phyloP scores from a whole-genome alignment of 2,888 invertebrate species.

The Subacronicta megacephala region DNA sequence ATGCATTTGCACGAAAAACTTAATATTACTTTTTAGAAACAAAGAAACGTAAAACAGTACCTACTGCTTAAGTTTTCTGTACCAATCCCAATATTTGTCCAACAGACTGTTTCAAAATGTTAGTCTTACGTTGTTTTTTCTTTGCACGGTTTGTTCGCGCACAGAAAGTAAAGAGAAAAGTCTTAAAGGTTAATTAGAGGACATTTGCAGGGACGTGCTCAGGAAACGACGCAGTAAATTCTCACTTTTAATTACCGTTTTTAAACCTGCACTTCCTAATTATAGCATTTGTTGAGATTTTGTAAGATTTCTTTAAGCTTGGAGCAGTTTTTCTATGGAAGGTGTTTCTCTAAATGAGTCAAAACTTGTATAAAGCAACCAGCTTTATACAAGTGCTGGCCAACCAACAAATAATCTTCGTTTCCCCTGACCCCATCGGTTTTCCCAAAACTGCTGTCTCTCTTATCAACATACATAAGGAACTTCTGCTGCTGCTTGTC shows the following conservation, averaged over 20 bases:
- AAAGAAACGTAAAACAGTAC: neutral
- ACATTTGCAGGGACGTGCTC: slow-evolving; percentile 21
- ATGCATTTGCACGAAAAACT: too few species aligned
- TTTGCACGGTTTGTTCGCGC: neutral
- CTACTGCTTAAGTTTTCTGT: neutral
- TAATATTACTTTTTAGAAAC: neutral
- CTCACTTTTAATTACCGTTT: slow-evolving; percentile 22
- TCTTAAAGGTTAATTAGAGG: slow-evolving; percentile 40
- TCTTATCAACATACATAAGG: too few species aligned
- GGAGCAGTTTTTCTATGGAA: too few species aligned
- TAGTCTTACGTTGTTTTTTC: neutral
- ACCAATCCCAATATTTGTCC: neutral
- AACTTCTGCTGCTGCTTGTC: too few species aligned
- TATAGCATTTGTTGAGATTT: slow-evolving; percentile 4
- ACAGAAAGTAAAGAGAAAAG: slow-evolving; percentile 14
- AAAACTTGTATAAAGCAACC: too few species aligned
- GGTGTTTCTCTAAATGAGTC: too few species aligned
- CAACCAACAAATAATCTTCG: too few species aligned
- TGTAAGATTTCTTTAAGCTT: neutral
- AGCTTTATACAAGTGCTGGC: too few species aligned
- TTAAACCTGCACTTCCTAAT: slow-evolving; percentile 12
- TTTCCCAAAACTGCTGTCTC: too few species aligned
- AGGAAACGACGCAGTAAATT: slow-evolving; percentile 25
- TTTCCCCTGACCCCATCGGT: too few species aligned
- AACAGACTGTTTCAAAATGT: neutral